Evolutionary conservation across 2,888 invertebrate species (phyloP).

Genomic region (Prenolepis imparis): DNA sequence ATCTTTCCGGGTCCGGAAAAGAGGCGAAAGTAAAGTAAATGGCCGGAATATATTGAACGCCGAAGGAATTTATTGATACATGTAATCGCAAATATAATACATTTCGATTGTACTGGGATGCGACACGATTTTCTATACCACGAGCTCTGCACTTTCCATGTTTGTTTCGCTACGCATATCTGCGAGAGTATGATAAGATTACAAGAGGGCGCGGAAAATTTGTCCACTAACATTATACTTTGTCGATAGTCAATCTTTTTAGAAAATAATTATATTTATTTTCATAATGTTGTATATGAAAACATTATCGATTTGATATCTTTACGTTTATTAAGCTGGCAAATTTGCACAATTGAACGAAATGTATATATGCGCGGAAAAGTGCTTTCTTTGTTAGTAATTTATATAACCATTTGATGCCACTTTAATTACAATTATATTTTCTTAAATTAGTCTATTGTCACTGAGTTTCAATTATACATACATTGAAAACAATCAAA

Average conservation of each 20-base stretch:
- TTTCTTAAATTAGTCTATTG: not conserved
- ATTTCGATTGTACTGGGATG: not conserved
- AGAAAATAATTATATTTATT: not conserved
- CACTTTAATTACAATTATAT: not conserved
- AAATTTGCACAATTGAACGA: not conserved
- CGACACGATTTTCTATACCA: not conserved
- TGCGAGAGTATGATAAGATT: not conserved
- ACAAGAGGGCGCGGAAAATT: not conserved
- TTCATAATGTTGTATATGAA: not conserved
- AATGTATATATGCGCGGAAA: not conserved
- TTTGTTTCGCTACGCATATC: not conserved
- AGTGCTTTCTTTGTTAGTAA: not conserved
- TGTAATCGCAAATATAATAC: conserved; percentile 4
- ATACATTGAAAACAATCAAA: not conserved
- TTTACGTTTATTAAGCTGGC: not conserved
- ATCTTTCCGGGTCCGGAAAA: conserved; percentile 39
- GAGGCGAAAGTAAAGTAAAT: conserved; percentile 49
- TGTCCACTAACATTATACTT: not conserved
- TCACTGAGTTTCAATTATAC: not conserved
- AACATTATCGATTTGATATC: not conserved
- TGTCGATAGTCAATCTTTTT: not conserved
- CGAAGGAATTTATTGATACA: conserved; percentile 36
- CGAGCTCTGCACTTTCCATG: not conserved
- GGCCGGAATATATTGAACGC: conserved; percentile 30
- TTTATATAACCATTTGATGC: too few species aligned